Evolutionary conservation across 2,797 vertebrate species (phyloP).

Genomic region (Molossus molossus): DNA sequence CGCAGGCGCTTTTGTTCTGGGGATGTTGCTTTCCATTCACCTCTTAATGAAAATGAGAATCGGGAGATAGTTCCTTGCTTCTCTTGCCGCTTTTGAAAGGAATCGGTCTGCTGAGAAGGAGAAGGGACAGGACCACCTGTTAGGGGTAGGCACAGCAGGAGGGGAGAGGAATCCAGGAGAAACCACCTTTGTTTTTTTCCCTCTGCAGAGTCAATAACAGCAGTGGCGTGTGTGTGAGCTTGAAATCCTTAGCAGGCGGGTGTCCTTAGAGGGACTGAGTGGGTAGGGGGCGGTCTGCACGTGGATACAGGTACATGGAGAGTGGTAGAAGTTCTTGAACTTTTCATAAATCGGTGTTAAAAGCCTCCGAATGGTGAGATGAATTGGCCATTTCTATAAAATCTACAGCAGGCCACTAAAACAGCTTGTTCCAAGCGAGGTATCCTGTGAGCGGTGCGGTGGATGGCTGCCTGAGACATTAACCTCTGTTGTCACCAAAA

Average conservation of each 20-base stretch:
- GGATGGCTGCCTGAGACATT: constrained; percentile 1
- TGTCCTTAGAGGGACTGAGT: not conserved
- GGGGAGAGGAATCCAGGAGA: not conserved
- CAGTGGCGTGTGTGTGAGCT: not conserved
- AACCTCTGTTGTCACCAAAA: constrained; percentile 53
- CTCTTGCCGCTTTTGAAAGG: constrained; percentile 66
- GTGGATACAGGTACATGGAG: not conserved
- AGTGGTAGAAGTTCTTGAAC: constrained; percentile 23
- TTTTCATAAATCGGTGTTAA: constrained; percentile 63
- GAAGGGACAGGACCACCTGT: constrained; percentile 70
- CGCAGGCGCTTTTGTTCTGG: not conserved
- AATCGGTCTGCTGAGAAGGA: constrained; percentile 30
- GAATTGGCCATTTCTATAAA: constrained; percentile 7
- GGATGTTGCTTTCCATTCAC: constrained; percentile 32
- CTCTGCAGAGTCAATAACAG: not conserved
- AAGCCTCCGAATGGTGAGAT: not conserved
- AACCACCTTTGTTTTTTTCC: not conserved
- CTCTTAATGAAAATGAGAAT: constrained; percentile 75
- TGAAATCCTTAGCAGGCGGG: not conserved
- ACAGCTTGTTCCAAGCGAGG: not conserved
- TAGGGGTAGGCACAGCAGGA: not conserved
- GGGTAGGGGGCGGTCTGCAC: accelerated
- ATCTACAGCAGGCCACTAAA: not conserved
- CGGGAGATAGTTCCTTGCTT: constrained; percentile 54
- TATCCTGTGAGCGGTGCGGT: not conserved